Conservation (phyloP, 2,888 invertebrate genomes). For the Morpho achilles region DNA sequence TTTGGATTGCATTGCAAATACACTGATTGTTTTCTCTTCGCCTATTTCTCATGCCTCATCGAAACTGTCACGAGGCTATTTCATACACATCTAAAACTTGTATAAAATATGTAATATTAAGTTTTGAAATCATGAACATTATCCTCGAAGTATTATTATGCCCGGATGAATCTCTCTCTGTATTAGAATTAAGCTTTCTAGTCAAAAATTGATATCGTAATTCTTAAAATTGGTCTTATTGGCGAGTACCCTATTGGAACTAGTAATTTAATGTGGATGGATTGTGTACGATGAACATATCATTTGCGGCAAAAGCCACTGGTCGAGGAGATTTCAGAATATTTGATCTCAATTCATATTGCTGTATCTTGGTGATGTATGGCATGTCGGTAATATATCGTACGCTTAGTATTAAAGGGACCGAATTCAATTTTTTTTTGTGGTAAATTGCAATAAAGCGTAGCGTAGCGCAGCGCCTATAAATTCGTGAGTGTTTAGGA, state of each 20-base stretch:
- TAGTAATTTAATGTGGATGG: constrained; percentile 18
- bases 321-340: constrained; percentile 3
- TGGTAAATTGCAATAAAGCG: too few species aligned
- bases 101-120: constrained; percentile 51
- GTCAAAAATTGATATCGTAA: constrained; percentile 57
- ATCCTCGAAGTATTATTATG: constrained; percentile 66
- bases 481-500: too few species aligned
- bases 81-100: constrained; percentile 36
- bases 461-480: too few species aligned
- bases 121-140: constrained; percentile 46
- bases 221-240: constrained; percentile 23
- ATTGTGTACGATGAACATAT: constrained; percentile 19
- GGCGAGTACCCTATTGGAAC: constrained; percentile 17
- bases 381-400: background rate
- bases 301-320: constrained; percentile 12
- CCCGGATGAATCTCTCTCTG: constrained; percentile 74
- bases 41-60: constrained; percentile 39
- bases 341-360: constrained; percentile 21
- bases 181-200: constrained; percentile 75
- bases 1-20: background rate
- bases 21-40: constrained; percentile 7
- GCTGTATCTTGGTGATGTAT: background rate
- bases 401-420: too few species aligned
- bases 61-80: constrained; percentile 66
- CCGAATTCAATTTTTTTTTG: too few species aligned